A percentile compares a stretch with the other conserved stretches of the same genome.
Conservation (phyloP, 2,797 vertebrate genomes). For the Typhlichthys subterraneus region DNA sequence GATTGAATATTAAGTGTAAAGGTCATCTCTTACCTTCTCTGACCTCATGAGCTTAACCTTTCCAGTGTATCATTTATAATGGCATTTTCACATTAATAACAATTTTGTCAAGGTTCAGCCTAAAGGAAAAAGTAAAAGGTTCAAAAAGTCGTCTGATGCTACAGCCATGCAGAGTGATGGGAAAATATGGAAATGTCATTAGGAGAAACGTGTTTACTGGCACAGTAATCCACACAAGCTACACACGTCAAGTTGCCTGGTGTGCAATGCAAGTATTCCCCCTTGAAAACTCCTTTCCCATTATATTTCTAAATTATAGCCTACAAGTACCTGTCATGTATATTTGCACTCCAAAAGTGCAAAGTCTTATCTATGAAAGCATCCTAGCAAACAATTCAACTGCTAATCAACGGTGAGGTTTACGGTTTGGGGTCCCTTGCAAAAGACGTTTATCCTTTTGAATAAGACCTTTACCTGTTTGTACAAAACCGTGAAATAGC, state of each 20-base stretch:
- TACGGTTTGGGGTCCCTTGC: neutral
- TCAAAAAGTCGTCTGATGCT: conserved; percentile 37
- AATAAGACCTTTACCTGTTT: no score
- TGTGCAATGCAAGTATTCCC: conserved; percentile 53
- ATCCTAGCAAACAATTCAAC: neutral
- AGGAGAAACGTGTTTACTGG: conserved; percentile 38
- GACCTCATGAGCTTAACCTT: conserved; percentile 52
- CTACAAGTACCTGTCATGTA: no score
- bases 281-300: conserved; percentile 44
- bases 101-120: conserved; percentile 22
- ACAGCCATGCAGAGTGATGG: conserved; percentile 24
- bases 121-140: conserved; percentile 23
- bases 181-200: conserved; percentile 29
- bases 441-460: no score
- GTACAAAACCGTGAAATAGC: no score
- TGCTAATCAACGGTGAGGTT: neutral
- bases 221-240: conserved; percentile 49
- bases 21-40: conserved; percentile 29
- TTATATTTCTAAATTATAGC: conserved; percentile 27
- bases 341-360: no score
- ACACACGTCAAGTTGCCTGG: conserved; percentile 44
- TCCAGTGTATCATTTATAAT: conserved; percentile 45
- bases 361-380: neutral
- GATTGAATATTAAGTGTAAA: conserved; percentile 33
- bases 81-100: conserved; percentile 37